Base-by-base conservation (phyloP, 2,797 vertebrate genomes). In the Lagorchestes hirsutus region DNA sequence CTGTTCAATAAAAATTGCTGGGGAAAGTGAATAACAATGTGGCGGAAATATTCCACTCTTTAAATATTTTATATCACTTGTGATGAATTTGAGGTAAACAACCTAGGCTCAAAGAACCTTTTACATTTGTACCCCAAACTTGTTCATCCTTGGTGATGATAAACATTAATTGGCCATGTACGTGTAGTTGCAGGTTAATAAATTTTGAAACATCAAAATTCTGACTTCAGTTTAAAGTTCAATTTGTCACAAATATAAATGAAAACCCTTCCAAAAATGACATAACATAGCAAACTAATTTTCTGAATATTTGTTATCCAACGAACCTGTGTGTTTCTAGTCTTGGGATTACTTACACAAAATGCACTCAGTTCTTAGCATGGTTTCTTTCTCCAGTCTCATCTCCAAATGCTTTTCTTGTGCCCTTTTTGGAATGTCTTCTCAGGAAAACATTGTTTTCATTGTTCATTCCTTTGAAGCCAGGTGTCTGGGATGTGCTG, bases 131-230 rank as follows among this genome's bases (percentile, higher is more conserved):
- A 96, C 87, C 96, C 96, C 56, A 94, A 97, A 90, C 0, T 96
- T 3, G 93, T 96, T 98, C 94, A 98, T 97, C 96, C 62, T n/a
- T 94, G 34, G 62, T 93, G 56, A 67, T 0, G 92, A 96, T 98
- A 98, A 98, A 98, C 91, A 90, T 93, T 98, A 97, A 98, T 97
- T 98, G 97, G 90, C 97, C 87, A 0, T 94, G 94, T 96, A 94
- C 57, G 0, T 94, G 93, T 24, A 95, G 98, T 98, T 98, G 97
- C 96, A 98, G 96, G 96, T 98, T 98, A 97, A 98, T 98, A 97
- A 97, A 97, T 98, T 98, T 97, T 97, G 96, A 98, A 98, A 96
- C 57, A 92, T 91, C 94, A 95, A 96, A 98, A 98, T n/a, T 97
- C 96, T 97, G 97, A 90, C 93, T 98, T 96, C 56, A n/a, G 55